Evolutionary conservation across 2,888 invertebrate species (phyloP), one percentile per base, ranked within the genome.

Genomic region (Eupithecia inturbata): DNA sequence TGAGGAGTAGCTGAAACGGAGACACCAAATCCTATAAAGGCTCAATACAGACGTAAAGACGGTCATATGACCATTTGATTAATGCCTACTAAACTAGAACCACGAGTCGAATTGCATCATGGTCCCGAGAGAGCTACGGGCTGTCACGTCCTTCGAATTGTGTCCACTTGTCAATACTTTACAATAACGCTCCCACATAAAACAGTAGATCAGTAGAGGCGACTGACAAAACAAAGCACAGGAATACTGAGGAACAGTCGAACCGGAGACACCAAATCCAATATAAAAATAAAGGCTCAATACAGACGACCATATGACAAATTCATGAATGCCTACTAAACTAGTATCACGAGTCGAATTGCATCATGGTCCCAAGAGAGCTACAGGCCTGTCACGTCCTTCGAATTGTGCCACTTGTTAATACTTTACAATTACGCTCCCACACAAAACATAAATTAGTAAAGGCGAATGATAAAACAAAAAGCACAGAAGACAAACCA

Each of bases 21-120:
- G 45, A n/a, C 28, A 66, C 28, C 22, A 33, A 26, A 63, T 31
- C 64, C 57, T 33, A 19, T 39, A 36, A 70, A 73, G 41, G 72
- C 53, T 71, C 70, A 75, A 77, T 72, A 63, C 73, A 77, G 57
- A 73, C 57, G 69, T 67, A 45, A 41, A 49, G 67, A 22, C 76
- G 49, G 74, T 78, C 75, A 79, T 74, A 75, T 77, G 77, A 75
- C 68, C 74, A 74, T 67, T 70, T 75, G 70, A 73, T 72, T 41
- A 67, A 68, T 73, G 60, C 45, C n/a, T 68, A 41, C 22, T 49
- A 31, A 71, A 76, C 69, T 71, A 57, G 36, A 45, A 57, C 67
- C 64, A 73, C 72, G 71, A 72, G 72, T 68, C 69, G 26, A 31
- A 76, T 74, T 74, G 74, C 70, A 74, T 71, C 78, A 76, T 74